Evolutionary conservation across 2,113 vertebrate genomes (phyloP), one percentile per base, ranked within the genome.

Genomic region (Cephalopholis sonnerati): DNA sequence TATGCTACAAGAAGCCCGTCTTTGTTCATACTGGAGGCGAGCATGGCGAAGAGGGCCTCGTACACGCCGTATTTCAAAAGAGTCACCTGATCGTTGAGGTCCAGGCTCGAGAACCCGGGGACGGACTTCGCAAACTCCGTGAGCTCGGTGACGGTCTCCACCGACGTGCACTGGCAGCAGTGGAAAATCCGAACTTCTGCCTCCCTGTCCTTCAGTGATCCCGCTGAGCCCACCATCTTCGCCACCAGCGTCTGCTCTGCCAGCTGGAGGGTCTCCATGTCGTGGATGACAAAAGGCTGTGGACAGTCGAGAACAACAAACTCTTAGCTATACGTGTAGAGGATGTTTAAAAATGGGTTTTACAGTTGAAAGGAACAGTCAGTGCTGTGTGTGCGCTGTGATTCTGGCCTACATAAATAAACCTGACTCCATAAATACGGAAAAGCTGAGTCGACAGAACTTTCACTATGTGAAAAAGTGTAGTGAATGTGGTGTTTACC

Each of bases 11-110:
- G 95, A 91, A 99, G 96, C n/a, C 98, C 98, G 0, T 99, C 98
- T 82, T 99, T 99, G 94, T 99, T 99, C 98, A 99, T 99, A 53
- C 97, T 96, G 8, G 98, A 99, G 16, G 98, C 97, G 81, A 99
- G 83, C 97, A 99, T 97, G 54, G 98, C 97, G 72, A 99, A 99
- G 58, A 99, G 96, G 74, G 98, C 98, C 93, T 99, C 98, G 7
- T 99, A 96, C 39, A 99, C 98, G 0, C 98, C 98, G 0, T 99
- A 99, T 66, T 99, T 99, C 67, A 99, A 74, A 39, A 99, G 91
- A 0, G 98, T 99, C 91, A 99, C 98, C 89, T 99, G 98, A 79
- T 99, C 98, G 0, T 99, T 99, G 69, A 99, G 89, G 95, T 99
- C 97, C 73, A 99, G 94, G 82, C 18, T 93, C 0, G 95, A 96